Conservation (phyloP, 2,888 invertebrate genomes). For the Dicranocentrus wangi region DNA sequence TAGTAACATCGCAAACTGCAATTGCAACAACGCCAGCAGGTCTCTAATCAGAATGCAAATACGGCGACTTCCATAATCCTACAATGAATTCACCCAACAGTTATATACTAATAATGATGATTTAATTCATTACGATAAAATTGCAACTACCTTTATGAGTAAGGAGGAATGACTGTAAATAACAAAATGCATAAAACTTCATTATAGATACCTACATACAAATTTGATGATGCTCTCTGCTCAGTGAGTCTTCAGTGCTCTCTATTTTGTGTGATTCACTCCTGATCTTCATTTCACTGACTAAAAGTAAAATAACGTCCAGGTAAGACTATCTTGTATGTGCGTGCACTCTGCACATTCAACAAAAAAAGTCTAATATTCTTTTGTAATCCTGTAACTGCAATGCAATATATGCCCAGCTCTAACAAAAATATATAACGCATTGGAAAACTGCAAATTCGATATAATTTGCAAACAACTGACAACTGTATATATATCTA, state of each 20-base stretch:
- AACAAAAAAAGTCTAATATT: constrained; percentile 8
- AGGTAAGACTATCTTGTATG: constrained; percentile 28
- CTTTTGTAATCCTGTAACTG: not conserved
- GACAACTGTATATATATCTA: too few relatives aligned
- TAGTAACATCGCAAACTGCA: too few relatives aligned
- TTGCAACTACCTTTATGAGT: not conserved
- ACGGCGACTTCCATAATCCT: too few relatives aligned
- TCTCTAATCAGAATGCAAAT: not conserved
- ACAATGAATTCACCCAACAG: too few relatives aligned
- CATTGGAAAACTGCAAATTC: not conserved
- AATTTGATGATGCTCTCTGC: constrained; percentile 54
- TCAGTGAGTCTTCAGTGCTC: constrained; percentile 54
- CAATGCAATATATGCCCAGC: not conserved
- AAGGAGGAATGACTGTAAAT: constrained; percentile 10
- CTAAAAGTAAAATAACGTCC: constrained; percentile 13
- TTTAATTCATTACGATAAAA: too few relatives aligned
- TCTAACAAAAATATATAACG: constrained; percentile 14
- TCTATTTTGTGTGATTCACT: constrained; percentile 32
- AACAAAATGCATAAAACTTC: constrained; percentile 31
- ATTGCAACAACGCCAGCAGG: not conserved
- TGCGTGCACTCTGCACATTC: constrained; percentile 21
- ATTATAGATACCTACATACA: constrained; percentile 48
- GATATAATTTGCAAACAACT: not conserved
- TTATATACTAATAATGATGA: too few relatives aligned
- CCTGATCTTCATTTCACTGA: constrained; percentile 7